These are phyloP conservation scores for Virgularia gustaviana DNA, from an alignment of 92 coral and sea anemone species.

Conservation along the genomic window DNA sequence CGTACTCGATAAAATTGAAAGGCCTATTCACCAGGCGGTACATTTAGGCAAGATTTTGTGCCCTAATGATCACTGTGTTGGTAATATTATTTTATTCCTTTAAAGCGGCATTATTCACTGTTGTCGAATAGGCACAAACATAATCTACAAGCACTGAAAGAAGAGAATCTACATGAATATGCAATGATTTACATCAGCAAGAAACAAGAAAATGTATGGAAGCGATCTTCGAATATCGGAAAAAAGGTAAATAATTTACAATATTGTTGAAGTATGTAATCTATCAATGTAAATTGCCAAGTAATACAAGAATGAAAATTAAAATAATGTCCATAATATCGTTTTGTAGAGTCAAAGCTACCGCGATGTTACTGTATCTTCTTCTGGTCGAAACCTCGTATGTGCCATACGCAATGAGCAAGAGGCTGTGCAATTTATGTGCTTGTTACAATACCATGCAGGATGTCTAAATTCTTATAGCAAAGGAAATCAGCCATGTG, in stretches of 20 bases:
- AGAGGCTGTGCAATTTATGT: slow-evolving; percentile 22
- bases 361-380: slow-evolving; percentile 5
- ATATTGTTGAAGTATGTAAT: neutral
- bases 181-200: neutral
- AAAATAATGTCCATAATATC: neutral
- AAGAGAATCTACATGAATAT: neutral
- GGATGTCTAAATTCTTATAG: slow-evolving; percentile 11
- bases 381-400: neutral
- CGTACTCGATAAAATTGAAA: too few species aligned
- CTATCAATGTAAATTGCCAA: neutral
- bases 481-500: slow-evolving; percentile 16
- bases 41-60: slow-evolving; percentile 17
- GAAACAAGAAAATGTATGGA: slow-evolving; percentile 14
- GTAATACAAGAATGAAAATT: neutral
- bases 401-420: slow-evolving; percentile 10
- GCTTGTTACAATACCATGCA: slow-evolving; percentile 17
- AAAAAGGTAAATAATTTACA: neutral
- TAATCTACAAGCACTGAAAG: slow-evolving; percentile 6
- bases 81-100: neutral
- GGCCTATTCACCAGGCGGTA: slow-evolving; percentile 11
- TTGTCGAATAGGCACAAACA: slow-evolving; percentile 13
- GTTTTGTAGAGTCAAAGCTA: slow-evolving; percentile 5
- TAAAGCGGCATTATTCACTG: slow-evolving; percentile 6
- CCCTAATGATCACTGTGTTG: neutral
- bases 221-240: slow-evolving; percentile 10